Evolutionary conservation across 1,140 invertebrate species (phyloP).

Genomic region (Leguminivora glycinivorella): DNA sequence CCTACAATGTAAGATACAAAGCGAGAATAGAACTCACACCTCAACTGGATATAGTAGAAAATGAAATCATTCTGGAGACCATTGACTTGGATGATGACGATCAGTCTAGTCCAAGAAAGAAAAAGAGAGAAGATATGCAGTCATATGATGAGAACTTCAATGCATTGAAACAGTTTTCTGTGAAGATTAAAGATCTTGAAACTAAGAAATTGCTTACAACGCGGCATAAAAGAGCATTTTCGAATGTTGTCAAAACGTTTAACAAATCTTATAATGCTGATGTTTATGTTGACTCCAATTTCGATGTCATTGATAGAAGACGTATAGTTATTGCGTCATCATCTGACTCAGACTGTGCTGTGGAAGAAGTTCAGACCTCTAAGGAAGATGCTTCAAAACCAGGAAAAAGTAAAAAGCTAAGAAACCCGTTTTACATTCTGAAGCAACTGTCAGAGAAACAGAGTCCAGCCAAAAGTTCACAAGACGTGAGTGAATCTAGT

Average conservation of each 20-base stretch:
- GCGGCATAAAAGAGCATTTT: constrained; percentile 55
- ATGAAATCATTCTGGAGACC: constrained; percentile 54
- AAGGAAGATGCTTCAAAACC: constrained; percentile 21
- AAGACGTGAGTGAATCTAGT: not conserved
- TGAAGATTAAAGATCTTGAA: constrained; percentile 49
- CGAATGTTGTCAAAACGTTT: constrained; percentile 58
- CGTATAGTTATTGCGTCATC: constrained; percentile 54
- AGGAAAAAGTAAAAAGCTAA: constrained; percentile 51
- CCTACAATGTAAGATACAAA: constrained; percentile 57
- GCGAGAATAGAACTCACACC: constrained; percentile 48
- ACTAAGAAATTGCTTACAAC: constrained; percentile 45
- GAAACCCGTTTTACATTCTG: constrained; percentile 65
- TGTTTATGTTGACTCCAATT: constrained; percentile 52
- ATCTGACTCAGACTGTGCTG: constrained; percentile 52
- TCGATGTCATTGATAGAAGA: constrained; percentile 51
- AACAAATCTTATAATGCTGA: constrained; percentile 62
- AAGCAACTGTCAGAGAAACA: constrained; percentile 54
- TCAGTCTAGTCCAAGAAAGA: constrained; percentile 45
- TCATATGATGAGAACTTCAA: constrained; percentile 53
- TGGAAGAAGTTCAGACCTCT: constrained; percentile 35
- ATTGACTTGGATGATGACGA: constrained; percentile 63
- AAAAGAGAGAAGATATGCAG: constrained; percentile 35
- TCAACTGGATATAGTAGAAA: constrained; percentile 50
- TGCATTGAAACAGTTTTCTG: constrained; percentile 45
- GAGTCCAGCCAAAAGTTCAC: constrained; percentile 30